Base-by-base conservation (phyloP, 1,140 invertebrate species). In the Anastatus disparis region DNA sequence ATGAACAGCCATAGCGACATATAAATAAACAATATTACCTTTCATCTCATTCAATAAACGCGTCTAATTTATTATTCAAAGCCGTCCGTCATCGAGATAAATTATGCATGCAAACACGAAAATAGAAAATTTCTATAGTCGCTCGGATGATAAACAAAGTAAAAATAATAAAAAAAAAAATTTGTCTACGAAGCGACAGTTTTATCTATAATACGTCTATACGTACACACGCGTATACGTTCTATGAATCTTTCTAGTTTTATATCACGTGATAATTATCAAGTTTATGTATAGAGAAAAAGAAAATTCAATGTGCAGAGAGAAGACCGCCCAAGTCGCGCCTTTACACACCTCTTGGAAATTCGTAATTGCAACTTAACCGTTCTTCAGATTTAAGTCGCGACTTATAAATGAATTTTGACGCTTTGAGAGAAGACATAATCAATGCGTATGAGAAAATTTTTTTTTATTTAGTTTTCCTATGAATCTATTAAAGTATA, bases 231-330 rank as follows among this genome's bases (percentile, higher is more conserved):
- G 15, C 15, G 15, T 15, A 42, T 42, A 58, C 22, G 20, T 22
- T n/a, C 31, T 10, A 35, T 35, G 31, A 35, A 27, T n/a, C 26
- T 70, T 70, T 70, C 53, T 70, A 50, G 31, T 50, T n/a, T 46
- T 62, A 55, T 76, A 74, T 79, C 75, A 70, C 62, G 48, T 76
- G 74, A 78, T 76, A 76, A 75, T 74, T 62, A 71, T 70, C 65
- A 58, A 56, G 17, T 9, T 24, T 46, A 29, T n/a, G n/a, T n/a
- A n/a, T n/a, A n/a, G n/a, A n/a, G n/a, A n/a, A n/a, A n/a, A n/a
- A n/a, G n/a, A n/a, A n/a, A n/a, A n/a, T n/a, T n/a, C n/a, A n/a
- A n/a, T n/a, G n/a, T n/a, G n/a, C n/a, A n/a, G n/a, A 35, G 12
- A n/a, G 38, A 12, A 24, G 64, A 67, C 71, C 74, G 63, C 53